A percentile compares a stretch with the other conserved stretches of the same genome.
Conservation (phyloP, 2,113 vertebrate species). For the Boulengeromyrus knoepffleri region DNA sequence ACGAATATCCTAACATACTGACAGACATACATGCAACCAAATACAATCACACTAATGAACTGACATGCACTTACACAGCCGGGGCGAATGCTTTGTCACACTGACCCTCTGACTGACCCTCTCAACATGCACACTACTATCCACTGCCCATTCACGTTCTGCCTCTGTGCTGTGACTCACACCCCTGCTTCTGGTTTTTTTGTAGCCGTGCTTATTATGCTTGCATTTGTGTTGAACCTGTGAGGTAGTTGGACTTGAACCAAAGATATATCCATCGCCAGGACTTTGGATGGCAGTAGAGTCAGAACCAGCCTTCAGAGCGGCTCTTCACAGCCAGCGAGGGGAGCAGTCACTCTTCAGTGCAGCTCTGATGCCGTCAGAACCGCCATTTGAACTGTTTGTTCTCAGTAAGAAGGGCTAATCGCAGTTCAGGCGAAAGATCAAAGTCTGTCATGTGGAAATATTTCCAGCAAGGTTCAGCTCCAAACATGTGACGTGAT, state of each 20-base stretch:
- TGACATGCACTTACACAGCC: neutral
- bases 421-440: neutral
- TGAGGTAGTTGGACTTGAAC: neutral
- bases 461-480: neutral
- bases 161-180: neutral
- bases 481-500: neutral
- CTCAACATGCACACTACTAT: neutral
- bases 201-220: neutral
- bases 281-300: neutral
- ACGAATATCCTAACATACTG: neutral
- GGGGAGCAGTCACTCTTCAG: neutral
- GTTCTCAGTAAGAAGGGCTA: neutral
- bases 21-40: neutral
- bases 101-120: neutral
- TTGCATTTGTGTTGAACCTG: neutral
- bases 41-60: neutral
- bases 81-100: neutral
- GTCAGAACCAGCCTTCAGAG: neutral
- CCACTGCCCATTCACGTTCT: neutral
- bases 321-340: neutral
- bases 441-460: neutral
- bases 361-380: neutral
- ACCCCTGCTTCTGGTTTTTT: neutral
- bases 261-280: neutral
- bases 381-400: neutral